Base-by-base conservation (phyloP, 2,888 invertebrate genomes). In the Gandaritis pyraliata region DNA sequence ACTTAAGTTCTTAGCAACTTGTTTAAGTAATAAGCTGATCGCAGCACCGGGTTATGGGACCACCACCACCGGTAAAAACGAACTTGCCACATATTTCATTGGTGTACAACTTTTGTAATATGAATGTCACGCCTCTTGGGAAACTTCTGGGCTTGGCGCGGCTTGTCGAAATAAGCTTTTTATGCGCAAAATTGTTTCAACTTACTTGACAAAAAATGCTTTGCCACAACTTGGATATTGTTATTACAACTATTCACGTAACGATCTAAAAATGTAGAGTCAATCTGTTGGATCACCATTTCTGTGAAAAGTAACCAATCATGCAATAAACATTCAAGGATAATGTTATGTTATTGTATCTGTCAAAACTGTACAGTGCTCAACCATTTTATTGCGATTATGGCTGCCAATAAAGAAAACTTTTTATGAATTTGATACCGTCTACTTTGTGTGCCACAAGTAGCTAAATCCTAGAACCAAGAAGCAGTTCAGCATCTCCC, bases 21-120 rank as follows among this genome's bases (percentile, higher is more conserved):
- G 8, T 6, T 33, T 29, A 43, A 53, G 18, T 41, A 57, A 57
- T 50, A 64, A 64, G 57, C 43, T 41, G 49, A 58, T 52, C 36
- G 49, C 33, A 58, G 49, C 56, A 63, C 38, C 45, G 58, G 66
- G 72, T 69, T 74, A 69, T 63, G 70, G 67, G 23, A 23, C 23
- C 23, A 23, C 23, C 1, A 6, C 23, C 67, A 72, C 65, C 69
- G 69, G 72, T 74, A 73, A 75, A 77, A 77, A 75, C 72, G 66
- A 76, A 76, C 72, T 79, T 76, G 65, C 64, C 72, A 68, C 75
- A 77, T 53, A 49, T 80, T 80, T 80, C 73, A 77, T 73, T 72
- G 70, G 70, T 70, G 70, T 70, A 73, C 73, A 80, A 77, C 78
- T 81, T 79, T 78, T 74, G 74, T 72, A 78, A 76, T 77, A 78